Base-by-base conservation (phyloP, 1,140 invertebrate species). In the Nasonia vitripennis region DNA sequence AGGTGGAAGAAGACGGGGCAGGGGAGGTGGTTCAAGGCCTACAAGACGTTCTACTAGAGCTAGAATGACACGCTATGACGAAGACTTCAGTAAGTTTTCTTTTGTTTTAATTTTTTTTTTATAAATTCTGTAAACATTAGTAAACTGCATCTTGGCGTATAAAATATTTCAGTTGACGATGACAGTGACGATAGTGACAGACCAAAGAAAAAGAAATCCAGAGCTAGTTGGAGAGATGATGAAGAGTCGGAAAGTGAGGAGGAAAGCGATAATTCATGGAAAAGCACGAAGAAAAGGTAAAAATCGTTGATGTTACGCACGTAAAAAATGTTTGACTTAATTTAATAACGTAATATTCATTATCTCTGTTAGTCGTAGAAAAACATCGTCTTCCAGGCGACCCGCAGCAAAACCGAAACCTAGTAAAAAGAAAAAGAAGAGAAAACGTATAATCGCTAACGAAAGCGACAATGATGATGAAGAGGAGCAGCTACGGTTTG, bases 191-290 rank as follows among this genome's bases (percentile, higher is more conserved):
- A 95, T 7, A 94, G 94, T 86, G 94, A 94, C 88, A 90, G 90
- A 9, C 93, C 95, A 5, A 94, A 94, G 37, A 93, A 92, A 87
- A 95, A 95, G 87, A 94, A 94, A 87, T 94, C 91, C 34, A 92
- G 92, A 87, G 93, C 93, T 6, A 89, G 89, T 34, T 95, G 93
- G 94, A 90, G 88, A n/a, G 93, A 91, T 70, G 93, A 94, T n/a
- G 94, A 94, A 0, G 94, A 95, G 51, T 94, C 94, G 31, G 55
- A 62, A n/a, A 62, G 55, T 6, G 55, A 62, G 17, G 95, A 95
- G 87, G 94, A 95, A 23, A 95, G 94, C 87, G 95, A 95, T 84
- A 92, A 93, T 78, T 95, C 95, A 0, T 95, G 95, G 95, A 93
- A 94, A 45, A 92, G 91, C 51, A 91, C 90, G 81, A 94, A 94